Conservation (phyloP, 2,888 invertebrate species). For the Zelleria hepariella region DNA sequence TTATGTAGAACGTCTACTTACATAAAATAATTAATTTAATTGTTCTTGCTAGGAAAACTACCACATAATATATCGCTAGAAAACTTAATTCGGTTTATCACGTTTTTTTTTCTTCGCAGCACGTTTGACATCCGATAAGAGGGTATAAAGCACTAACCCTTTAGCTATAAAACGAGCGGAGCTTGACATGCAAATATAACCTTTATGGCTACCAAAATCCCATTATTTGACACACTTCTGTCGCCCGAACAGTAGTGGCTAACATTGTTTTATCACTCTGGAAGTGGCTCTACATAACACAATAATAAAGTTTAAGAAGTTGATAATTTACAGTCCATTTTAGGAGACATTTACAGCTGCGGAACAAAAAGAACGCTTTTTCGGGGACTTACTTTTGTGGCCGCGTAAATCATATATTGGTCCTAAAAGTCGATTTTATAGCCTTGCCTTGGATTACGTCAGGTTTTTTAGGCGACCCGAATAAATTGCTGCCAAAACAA, state of each 20-base stretch:
- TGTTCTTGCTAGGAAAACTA: not conserved
- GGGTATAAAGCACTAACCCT: conserved; percentile 61
- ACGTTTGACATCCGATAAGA: conserved; percentile 58
- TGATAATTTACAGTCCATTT: conserved; percentile 61
- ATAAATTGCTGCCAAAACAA: not conserved
- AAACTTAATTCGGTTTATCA: not conserved
- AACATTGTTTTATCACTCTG: conserved; percentile 54
- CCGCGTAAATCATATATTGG: conserved; percentile 17
- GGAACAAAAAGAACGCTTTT: conserved; percentile 48
- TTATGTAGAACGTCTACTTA: too few species aligned
- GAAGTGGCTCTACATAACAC: conserved; percentile 64
- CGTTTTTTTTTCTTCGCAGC: conserved; percentile 44
- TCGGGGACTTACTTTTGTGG: conserved; percentile 39
- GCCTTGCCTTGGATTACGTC: not conserved
- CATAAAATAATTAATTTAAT: too few species aligned
- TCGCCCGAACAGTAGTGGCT: conserved; percentile 40
- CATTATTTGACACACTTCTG: conserved; percentile 33
- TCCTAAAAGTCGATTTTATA: conserved; percentile 12
- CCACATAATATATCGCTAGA: not conserved
- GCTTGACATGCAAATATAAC: conserved; percentile 40
- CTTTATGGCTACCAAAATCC: conserved; percentile 40
- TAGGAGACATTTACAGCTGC: conserved; percentile 62
- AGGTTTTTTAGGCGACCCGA: not conserved
- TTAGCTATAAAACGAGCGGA: conserved; percentile 50
- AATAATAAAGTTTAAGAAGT: conserved; percentile 58